These are phyloP conservation scores for Brachyhypopomus occidentalis DNA, from an alignment of 2,113 vertebrate genomes.

Conservation along the genomic window DNA sequence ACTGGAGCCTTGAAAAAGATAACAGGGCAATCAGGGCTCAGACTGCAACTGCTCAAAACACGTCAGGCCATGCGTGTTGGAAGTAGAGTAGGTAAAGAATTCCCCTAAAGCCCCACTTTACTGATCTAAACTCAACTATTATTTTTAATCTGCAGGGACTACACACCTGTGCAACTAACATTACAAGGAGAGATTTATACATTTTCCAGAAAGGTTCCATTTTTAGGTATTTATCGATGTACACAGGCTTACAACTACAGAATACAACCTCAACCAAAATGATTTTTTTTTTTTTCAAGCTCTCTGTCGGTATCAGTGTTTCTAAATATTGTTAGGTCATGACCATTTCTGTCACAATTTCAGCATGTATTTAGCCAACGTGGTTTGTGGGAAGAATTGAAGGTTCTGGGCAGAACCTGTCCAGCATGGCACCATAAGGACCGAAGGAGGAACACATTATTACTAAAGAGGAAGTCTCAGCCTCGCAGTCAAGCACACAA, in stretches of 20 bases:
- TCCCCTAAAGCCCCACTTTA: neutral
- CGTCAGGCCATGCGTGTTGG: neutral
- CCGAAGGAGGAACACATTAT: slow-evolving; percentile 36
- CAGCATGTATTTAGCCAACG: neutral
- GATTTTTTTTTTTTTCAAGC: neutral
- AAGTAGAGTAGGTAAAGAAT: neutral
- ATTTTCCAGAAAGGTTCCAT: neutral
- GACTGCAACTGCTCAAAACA: slow-evolving; percentile 34
- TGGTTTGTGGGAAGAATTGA: neutral
- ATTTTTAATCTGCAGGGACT: neutral
- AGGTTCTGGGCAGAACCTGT: neutral
- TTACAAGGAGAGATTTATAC: neutral
- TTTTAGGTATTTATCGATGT: neutral
- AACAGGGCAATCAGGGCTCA: slow-evolving; percentile 53
- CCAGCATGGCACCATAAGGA: neutral
- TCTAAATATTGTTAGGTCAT: neutral
- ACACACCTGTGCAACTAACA: neutral
- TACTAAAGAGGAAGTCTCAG: slow-evolving; percentile 36
- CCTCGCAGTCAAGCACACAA: neutral
- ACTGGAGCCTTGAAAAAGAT: slow-evolving; percentile 52
- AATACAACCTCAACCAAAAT: neutral
- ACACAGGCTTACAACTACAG: neutral
- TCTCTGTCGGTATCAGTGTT: neutral
- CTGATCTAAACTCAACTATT: neutral
- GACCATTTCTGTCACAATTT: neutral